These are phyloP conservation scores for Procapra przewalskii DNA, from an alignment of 2,113 vertebrate genomes.

Conservation along the genomic window DNA sequence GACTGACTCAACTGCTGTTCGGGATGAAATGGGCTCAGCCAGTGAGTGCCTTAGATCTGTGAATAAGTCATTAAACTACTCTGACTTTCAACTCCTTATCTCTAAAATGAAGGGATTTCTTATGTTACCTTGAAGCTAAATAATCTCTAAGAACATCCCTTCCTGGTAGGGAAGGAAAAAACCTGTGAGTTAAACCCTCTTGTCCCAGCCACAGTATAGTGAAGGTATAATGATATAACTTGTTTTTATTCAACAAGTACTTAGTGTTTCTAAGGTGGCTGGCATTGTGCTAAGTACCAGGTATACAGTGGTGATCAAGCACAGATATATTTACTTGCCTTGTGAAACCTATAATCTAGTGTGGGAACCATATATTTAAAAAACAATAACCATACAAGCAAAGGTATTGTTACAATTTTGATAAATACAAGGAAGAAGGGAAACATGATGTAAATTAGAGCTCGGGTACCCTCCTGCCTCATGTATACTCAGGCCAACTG, in stretches of 20 bases:
- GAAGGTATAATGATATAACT: background rate
- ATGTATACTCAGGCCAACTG: background rate
- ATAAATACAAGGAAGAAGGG: background rate
- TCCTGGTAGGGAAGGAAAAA: background rate
- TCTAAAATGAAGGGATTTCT: constrained; percentile 32
- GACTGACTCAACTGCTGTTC: background rate
- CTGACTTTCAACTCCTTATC: constrained; percentile 41
- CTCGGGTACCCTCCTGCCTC: background rate
- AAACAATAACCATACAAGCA: background rate
- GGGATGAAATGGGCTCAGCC: constrained; percentile 36
- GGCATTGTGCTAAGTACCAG: background rate
- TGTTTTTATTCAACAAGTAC: constrained; percentile 6
- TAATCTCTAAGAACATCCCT: background rate
- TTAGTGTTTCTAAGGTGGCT: background rate
- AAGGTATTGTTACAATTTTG: constrained; percentile 11
- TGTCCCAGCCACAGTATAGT: background rate
- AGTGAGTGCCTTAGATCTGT: background rate
- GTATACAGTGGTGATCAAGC: background rate
- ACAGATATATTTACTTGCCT: background rate
- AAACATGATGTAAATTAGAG: background rate
- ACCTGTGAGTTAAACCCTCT: background rate
- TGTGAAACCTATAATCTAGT: background rate
- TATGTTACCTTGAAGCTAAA: background rate
- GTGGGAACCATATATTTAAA: background rate
- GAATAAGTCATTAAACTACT: constrained; percentile 26